Evolutionary conservation across 2,113 vertebrate species (phyloP), one percentile per base, ranked within the genome.

Genomic region (Apeltes quadracus): DNA sequence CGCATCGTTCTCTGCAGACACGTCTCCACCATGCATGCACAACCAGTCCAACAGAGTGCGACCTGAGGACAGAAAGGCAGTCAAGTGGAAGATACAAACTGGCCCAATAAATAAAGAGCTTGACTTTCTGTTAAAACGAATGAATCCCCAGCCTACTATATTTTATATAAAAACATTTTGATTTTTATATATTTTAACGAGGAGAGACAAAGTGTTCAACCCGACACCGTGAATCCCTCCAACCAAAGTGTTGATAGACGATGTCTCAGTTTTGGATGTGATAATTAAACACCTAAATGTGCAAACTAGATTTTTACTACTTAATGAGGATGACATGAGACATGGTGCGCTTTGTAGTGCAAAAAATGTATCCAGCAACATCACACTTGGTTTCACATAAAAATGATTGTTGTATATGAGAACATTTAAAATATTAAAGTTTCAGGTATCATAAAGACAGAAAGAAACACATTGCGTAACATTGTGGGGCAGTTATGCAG

Each of bases 31-130:
- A 90, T 93, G 93, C 76, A 87, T 91, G 58, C 95, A 95, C 61
- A 97, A 88, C 71, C 94, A 94, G 87, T 97, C 96, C 93, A 97
- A 58, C 72, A 98, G 91, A 55, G 86, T 27, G 1, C 39, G 81
- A 51, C 89, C 92, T 91, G 74, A 55, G 38, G 43, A 59, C 53
- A 75, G 16, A 63, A 38, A 4, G 65, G 7, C 67, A n/a, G 10
- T 29, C 7, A 74, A 46, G 3, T 15, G 50, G 1, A 29, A 66
- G 15, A 61, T 50, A 29, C 9, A 61, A 71, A 70, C 2, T 32
- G 36, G 4, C 9, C 27, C 7, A 32, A 3, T 7, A 44, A n/a
- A 67, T 2, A 38, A 15, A 57, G 1, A 57, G 43, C 27, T 70
- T 7, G 14, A n/a, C 46, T 39, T 46, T 27, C 27, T 29, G 48